Evolutionary conservation across 2,888 invertebrate genomes (phyloP), one percentile per base, ranked within the genome.

Genomic region (Exephanes ischioxanthus): DNA sequence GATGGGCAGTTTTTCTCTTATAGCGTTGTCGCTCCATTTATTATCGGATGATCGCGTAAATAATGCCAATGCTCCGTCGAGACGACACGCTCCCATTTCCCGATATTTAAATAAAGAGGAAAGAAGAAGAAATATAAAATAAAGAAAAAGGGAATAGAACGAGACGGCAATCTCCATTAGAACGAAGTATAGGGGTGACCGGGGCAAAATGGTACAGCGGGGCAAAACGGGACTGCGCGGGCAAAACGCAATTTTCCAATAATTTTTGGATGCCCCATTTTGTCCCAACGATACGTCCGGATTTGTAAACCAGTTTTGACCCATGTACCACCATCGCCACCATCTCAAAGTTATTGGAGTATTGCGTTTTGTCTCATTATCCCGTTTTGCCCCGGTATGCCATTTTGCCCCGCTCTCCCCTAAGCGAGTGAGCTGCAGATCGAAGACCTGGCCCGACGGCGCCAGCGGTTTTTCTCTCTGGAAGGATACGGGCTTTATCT

Each of bases 101-200:
- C 30, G 5, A 1, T 61, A 16, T 5, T 26, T 30, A 26, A 61
- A 61, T 16, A 14, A 16, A 3, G 16, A 30, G 3, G 6, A 61
- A 30, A 26, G 30, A 61, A 30, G 5, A 26, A 16, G 30, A 14
- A 19, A 16, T 2, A 33, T 16, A 0, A 19, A 22, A 14, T 4
- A 22, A 14, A 45, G 45, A 14, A 68, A 48, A 68, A n/a, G 1
- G 14, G 14, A 55, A 33, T 16, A 11, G 33, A 30, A 37, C 63
- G 68, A 22, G 58, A 58, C 67, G 41, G 72, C 67, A 67, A 78
- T 67, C 37, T 70, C 33, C 33, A 45, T 45, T 33, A n/a, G 22
- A 61, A 33, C 33, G 26, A 37, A 2, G 41, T 41, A 41, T 11
- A n/a, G n/a, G n/a, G n/a, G n/a, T n/a, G n/a, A n/a, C n/a, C n/a